Evolutionary conservation across 2,113 vertebrate species (phyloP).

Genomic region (Perca schrenkii): DNA sequence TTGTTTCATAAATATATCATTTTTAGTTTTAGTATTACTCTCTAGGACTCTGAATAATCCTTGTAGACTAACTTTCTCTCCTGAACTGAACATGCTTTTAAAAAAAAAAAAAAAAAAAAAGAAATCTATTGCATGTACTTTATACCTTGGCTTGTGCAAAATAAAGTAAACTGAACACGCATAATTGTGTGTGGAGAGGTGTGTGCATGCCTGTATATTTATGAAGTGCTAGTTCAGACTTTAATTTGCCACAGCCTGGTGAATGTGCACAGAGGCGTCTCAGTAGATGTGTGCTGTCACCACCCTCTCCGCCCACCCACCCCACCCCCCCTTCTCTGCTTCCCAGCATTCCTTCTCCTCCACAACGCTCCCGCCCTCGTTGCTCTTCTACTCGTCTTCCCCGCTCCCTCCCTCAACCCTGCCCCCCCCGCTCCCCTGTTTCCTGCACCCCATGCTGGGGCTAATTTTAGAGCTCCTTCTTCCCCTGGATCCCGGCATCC

Average conservation of each 20-base stretch:
- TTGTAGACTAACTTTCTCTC: too few species aligned
- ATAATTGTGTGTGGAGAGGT: constrained; percentile 67
- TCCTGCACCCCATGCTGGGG: constrained; percentile 69
- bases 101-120: too few species aligned
- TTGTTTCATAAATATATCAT: too few species aligned
- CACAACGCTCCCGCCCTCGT: constrained; percentile 49
- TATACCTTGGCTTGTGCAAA: too few species aligned
- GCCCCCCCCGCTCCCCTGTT: constrained; percentile 13
- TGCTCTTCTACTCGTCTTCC: constrained; percentile 51
- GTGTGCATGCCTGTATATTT: constrained; percentile 68
- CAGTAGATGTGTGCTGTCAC: constrained; percentile 77
- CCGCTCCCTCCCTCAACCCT: constrained; percentile 38
- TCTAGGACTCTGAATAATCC: too few species aligned
- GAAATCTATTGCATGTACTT: too few species aligned
- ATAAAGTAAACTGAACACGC: constrained; percentile 23
- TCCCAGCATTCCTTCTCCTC: constrained; percentile 60
- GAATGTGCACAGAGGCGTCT: constrained; percentile 77
- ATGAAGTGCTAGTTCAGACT: constrained; percentile 78
- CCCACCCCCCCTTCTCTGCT: constrained; percentile 40
- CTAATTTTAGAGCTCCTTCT: constrained; percentile 77
- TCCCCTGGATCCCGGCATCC: constrained; percentile 69
- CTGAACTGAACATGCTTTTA: too few species aligned
- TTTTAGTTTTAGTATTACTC: too few species aligned
- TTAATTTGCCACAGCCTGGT: constrained; percentile 81
- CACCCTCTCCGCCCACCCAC: constrained; percentile 61